A percentile compares a stretch with the other conserved stretches of the same genome.
phyloP scores from a whole-genome alignment of 64 coral and sea anemone species.

The Orbicella faveolata region DNA sequence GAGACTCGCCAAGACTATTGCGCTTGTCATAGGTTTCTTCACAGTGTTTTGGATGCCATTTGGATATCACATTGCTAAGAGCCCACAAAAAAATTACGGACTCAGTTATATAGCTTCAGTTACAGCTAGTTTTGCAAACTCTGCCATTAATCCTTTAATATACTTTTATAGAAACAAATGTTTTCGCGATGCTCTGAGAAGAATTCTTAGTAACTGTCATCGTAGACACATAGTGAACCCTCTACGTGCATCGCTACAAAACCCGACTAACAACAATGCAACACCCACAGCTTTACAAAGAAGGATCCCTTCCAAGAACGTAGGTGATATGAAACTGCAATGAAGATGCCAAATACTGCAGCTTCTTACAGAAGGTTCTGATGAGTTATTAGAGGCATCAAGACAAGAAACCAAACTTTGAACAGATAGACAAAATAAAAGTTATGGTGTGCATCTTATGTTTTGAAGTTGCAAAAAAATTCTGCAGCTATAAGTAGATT shows the following conservation, averaged over 20 bases:
- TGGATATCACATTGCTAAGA: slow-evolving; percentile 24
- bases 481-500: too few species aligned
- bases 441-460: too few species aligned
- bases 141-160: slow-evolving; percentile 64
- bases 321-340: neutral
- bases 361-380: neutral
- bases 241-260: neutral
- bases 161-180: slow-evolving; percentile 64
- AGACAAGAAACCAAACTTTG: too few species aligned
- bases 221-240: neutral
- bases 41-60: slow-evolving; percentile 71
- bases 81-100: slow-evolving; percentile 56
- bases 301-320: neutral
- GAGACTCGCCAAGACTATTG: slow-evolving; percentile 66
- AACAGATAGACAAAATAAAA: too few species aligned
- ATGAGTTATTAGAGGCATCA: neutral
- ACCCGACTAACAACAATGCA: neutral
- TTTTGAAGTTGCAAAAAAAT: too few species aligned
- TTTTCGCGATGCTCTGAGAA: slow-evolving; percentile 64
- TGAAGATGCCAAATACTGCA: neutral
- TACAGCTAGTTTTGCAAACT: slow-evolving; percentile 69
- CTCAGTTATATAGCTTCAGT: slow-evolving; percentile 59
- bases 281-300: neutral
- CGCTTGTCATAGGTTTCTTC: slow-evolving; percentile 71
- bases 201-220: slow-evolving; percentile 14